Evolutionary conservation across 1,140 invertebrate genomes (phyloP), one percentile per base, ranked within the genome.

Genomic region (Macrocentrus cingulum): DNA sequence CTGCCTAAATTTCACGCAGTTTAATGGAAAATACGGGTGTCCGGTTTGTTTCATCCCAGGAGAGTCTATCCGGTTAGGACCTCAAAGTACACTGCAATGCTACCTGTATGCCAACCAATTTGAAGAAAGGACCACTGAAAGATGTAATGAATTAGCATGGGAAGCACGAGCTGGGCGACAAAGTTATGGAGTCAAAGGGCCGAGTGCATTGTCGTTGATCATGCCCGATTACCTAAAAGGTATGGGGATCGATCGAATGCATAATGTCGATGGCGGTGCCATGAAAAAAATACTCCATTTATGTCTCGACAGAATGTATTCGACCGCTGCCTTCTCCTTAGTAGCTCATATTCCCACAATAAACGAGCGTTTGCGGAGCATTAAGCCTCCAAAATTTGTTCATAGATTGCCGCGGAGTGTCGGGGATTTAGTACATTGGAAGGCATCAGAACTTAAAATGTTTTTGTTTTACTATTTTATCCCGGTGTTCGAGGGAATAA

Each of bases 331-430:
- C 34, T 65, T 58, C 45, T 58, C 60, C 36, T 36, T 58, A 4
- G 32, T 16, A 25, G 5, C 15, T 20, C 37, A 54, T 11, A 49
- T 9, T 9, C 23, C 41, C 20, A 25, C 53, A 32, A 34, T 62
- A 5, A 46, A 58, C 44, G 41, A 25, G 9, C 37, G 36, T 36
- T 60, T 65, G 19, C 22, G 20, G 13, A n/a, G 3, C 1, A 58
- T 60, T 1, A 66, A 66, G 49, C 62, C 60, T 6, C 60, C 62
- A 9, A 64, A 66, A 49, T 66, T 61, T 19, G 50, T 66, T 16
- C 60, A 66, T 36, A 56, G 62, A 7, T 56, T 66, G 61, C 60
- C 65, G 11, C 56, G 64, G 11, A 44, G 39, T 2, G 44, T 66
- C 13, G 11, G 23, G 8, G 65, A 66, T 48, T 36, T 62, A 11